Evolutionary conservation across 2,888 invertebrate genomes (phyloP).

Genomic region (Phymatocera aterrima): DNA sequence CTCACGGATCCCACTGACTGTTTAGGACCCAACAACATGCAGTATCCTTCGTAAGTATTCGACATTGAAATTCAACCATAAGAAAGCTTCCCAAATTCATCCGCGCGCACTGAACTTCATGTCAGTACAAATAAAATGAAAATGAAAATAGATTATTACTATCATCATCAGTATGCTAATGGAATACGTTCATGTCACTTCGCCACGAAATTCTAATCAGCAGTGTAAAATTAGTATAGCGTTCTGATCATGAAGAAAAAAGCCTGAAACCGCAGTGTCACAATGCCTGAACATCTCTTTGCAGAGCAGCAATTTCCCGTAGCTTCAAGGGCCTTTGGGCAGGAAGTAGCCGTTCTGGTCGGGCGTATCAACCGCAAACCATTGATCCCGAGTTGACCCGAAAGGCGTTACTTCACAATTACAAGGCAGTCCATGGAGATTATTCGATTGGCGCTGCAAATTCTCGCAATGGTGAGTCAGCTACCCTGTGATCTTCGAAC

Average conservation of each 20-base stretch:
- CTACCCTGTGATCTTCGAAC: background rate
- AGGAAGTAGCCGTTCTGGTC: constrained; percentile 82
- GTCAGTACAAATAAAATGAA: too few species aligned
- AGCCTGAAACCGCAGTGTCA: background rate
- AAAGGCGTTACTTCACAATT: constrained; percentile 81
- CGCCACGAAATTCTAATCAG: too few species aligned
- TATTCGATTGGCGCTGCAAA: constrained; percentile 69
- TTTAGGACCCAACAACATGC: constrained; percentile 87
- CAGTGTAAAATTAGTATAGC: too few species aligned
- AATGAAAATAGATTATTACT: too few species aligned
- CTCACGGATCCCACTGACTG: constrained; percentile 86
- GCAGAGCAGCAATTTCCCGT: constrained; percentile 86
- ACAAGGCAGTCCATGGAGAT: constrained; percentile 78
- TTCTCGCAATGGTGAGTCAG: constrained; percentile 68
- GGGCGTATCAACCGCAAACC: constrained; percentile 78
- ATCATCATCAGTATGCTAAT: too few species aligned
- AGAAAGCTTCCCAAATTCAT: too few species aligned
- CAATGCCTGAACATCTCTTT: constrained; percentile 64
- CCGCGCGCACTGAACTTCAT: too few species aligned
- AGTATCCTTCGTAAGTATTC: constrained; percentile 87
- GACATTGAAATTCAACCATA: too few species aligned
- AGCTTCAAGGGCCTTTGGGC: constrained; percentile 83
- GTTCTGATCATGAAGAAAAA: background rate
- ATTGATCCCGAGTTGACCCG: constrained; percentile 87
- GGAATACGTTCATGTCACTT: too few species aligned